phyloP scores from a whole-genome alignment of 2,113 vertebrate species.

The Greenwoodochromis staneri region DNA sequence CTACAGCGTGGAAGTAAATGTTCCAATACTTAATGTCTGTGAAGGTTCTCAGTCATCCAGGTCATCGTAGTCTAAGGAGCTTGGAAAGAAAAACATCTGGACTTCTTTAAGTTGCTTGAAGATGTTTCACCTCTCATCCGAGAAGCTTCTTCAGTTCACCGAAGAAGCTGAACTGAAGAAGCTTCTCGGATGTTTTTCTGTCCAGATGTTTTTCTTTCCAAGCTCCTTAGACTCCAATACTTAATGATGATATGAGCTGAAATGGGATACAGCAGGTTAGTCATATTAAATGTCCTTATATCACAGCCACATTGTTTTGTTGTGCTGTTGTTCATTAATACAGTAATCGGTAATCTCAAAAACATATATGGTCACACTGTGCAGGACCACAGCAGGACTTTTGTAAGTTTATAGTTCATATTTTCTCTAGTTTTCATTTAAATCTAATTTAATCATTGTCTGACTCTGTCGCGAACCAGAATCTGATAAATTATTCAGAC shows the following conservation, averaged over 20 bases:
- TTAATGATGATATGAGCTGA: not conserved
- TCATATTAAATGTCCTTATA: not conserved
- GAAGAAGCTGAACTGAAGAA: too few relatives aligned
- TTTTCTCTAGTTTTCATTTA: not conserved
- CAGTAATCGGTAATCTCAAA: not conserved
- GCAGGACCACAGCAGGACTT: not conserved
- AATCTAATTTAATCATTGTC: not conserved
- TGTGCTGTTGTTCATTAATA: not conserved
- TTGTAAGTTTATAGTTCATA: not conserved
- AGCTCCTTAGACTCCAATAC: not conserved
- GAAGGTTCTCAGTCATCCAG: not conserved
- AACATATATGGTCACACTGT: accelerated
- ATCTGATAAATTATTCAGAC: not conserved
- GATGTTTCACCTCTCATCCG: not conserved
- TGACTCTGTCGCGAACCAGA: accelerated
- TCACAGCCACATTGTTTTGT: not conserved
- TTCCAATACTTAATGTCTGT: not conserved
- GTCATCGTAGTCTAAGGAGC: not conserved
- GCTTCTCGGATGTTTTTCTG: too few relatives aligned
- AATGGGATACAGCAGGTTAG: not conserved
- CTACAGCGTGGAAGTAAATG: not conserved
- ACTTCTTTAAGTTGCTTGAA: not conserved
- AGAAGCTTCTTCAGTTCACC: not conserved
- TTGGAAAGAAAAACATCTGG: accelerated
- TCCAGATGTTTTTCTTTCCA: not conserved